Conservation (phyloP, 2,113 vertebrate species). For the Apeltes quadracus region DNA sequence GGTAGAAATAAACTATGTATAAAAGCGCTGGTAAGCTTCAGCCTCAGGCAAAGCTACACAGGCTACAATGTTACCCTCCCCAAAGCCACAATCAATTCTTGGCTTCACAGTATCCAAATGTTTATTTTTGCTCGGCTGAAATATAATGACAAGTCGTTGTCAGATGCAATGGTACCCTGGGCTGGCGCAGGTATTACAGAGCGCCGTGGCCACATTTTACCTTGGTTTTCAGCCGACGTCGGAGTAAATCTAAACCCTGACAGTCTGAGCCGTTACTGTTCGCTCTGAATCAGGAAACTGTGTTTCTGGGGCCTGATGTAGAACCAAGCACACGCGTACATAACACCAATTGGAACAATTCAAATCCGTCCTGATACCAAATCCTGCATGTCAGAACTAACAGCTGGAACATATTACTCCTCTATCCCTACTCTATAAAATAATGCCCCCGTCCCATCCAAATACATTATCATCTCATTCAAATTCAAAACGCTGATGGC, state of each 20-base stretch:
- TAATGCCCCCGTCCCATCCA: conserved; percentile 49
- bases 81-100: conserved; percentile 80
- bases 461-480: conserved; percentile 72
- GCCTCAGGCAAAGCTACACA: conserved; percentile 75
- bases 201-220: conserved; percentile 36
- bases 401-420: conserved; percentile 63
- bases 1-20: conserved; percentile 81
- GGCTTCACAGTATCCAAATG: conserved; percentile 75
- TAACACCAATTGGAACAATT: conserved; percentile 44
- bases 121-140: conserved; percentile 76
- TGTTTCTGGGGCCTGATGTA: background rate
- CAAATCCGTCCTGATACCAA: conserved; percentile 58
- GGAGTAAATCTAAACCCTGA: conserved; percentile 44
- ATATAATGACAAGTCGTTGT: conserved; percentile 72
- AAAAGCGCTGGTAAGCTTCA: conserved; percentile 79
- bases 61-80: conserved; percentile 74
- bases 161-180: conserved; percentile 67
- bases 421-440: conserved; percentile 52
- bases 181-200: conserved; percentile 51
- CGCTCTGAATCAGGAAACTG: conserved; percentile 15
- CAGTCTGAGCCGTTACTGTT: conserved; percentile 21
- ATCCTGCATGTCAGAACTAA: conserved; percentile 64
- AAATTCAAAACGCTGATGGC: conserved; percentile 69
- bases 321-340: conserved; percentile 12
- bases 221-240: conserved; percentile 54